Percentiles rank a stretch among this genome's conserved stretches.
phyloP scores from a whole-genome alignment of 2,888 invertebrate species.

The Stenoptilia bipunctidactyla region DNA sequence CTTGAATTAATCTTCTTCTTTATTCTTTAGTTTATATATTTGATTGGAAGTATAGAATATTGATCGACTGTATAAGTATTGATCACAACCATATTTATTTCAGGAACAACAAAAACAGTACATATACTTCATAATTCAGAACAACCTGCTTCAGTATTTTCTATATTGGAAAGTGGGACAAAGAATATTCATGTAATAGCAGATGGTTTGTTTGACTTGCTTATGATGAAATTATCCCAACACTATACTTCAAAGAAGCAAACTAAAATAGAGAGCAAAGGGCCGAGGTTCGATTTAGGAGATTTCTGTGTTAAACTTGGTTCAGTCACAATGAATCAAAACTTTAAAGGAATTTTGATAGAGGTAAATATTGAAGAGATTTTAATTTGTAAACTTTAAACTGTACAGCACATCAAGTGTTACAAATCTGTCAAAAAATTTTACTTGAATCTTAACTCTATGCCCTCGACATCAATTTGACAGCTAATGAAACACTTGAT shows the following conservation, averaged over 20 bases:
- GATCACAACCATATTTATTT: too few species aligned
- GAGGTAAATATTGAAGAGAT: conserved; percentile 71
- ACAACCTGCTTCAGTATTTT: conserved; percentile 94
- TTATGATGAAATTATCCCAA: conserved; percentile 90
- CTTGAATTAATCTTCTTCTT: too few species aligned
- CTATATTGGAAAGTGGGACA: conserved; percentile 88
- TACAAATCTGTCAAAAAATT: too few species aligned
- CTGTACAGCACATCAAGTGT: too few species aligned
- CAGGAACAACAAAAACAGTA: conserved; percentile 84
- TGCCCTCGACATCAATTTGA: too few species aligned
- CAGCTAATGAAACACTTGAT: too few species aligned
- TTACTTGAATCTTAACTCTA: too few species aligned
- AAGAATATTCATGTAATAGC: conserved; percentile 91
- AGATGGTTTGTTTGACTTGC: conserved; percentile 89
- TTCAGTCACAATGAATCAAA: conserved; percentile 91
- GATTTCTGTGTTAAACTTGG: conserved; percentile 96
- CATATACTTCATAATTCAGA: conserved; percentile 97
- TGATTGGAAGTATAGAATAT: too few species aligned
- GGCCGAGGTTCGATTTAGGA: conserved; percentile 87
- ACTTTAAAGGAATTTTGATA: conserved; percentile 92
- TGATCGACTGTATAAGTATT: too few species aligned
- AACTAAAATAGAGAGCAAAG: conserved; percentile 90
- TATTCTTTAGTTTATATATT: too few species aligned
- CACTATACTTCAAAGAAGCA: conserved; percentile 93
- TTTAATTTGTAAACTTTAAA: too few species aligned